Evolutionary conservation across 2,113 vertebrate species (phyloP), one percentile per base, ranked within the genome.

Genomic region (Microcebus tavaratra): DNA sequence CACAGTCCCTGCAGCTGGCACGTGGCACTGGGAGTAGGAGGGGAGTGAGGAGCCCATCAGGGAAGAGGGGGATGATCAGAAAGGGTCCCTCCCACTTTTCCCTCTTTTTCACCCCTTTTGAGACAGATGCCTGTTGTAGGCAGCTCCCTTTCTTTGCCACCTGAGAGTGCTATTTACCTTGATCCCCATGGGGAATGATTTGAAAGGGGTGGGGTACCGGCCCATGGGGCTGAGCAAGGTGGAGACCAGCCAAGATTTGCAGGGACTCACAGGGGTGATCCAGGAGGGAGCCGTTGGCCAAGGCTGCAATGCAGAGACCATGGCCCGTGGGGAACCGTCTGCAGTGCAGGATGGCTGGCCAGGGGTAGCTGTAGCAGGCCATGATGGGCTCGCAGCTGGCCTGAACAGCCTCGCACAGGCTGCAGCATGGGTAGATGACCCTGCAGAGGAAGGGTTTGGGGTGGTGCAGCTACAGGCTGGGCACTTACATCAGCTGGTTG

Each of bases 1-100:
- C 98, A 0, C 99, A 99, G 90, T 99, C 99, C 72, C 96, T 98
- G 95, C 99, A 99, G 98, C 99, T 99, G 90, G 99, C 99, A 92
- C 97, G 93, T 29, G 99, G 99, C 73, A 99, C 99, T 98, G 96
- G 93, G 98, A 98, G 96, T 98, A 96, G 14, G 18, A 8, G 98
- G 96, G 95, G 25, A 93, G 55, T 42, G 45, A 82, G 92, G 88
- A 12, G 2, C 11, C 1, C 7, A 17, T 25, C 55, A 11, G 5
- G 31, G 0, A 29, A 31, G n/a, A 53, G 50, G 20, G 21, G 50
- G 34, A 8, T n/a, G 27, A 21, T 55, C 20, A 39, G 48, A 7
- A 8, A 0, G 1, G 48, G 23, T 45, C 48, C 72, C 31, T 57
- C 45, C 55, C 4, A 0, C 42, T 42, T 36, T 20, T 42, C 76